Conservation (phyloP, 2,888 invertebrate species). For the Octonoba sinensis region DNA sequence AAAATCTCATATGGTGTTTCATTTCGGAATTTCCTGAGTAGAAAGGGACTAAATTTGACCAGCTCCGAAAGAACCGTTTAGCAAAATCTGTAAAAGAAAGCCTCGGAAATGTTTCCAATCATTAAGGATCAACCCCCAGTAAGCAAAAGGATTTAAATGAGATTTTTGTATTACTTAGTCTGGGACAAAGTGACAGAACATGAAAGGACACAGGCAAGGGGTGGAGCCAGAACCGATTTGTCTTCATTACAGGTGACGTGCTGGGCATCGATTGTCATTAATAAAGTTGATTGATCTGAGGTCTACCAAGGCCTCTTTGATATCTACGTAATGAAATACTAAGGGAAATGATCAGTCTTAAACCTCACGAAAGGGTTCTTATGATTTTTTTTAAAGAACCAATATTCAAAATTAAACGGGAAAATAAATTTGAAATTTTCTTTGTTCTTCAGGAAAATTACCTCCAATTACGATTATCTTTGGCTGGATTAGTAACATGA, state of each 20-base stretch:
- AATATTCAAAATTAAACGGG: too few relatives aligned
- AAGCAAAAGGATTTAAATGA: slow-evolving; percentile 58
- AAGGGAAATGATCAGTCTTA: slow-evolving; percentile 21
- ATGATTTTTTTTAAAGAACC: neutral
- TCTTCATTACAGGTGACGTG: slow-evolving; percentile 61
- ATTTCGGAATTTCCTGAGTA: too few relatives aligned
- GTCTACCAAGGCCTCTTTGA: slow-evolving; percentile 50
- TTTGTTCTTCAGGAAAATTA: too few relatives aligned
- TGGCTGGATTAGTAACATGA: too few relatives aligned
- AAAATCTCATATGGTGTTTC: too few relatives aligned
- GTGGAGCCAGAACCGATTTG: slow-evolving; percentile 49
- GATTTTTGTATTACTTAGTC: slow-evolving; percentile 57
- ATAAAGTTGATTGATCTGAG: slow-evolving; percentile 59
- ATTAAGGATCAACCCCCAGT: slow-evolving; percentile 21
- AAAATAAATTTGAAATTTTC: too few relatives aligned
- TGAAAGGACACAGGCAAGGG: slow-evolving; percentile 56
- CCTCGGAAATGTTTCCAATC: slow-evolving; percentile 35
- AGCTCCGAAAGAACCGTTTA: neutral
- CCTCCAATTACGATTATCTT: too few relatives aligned
- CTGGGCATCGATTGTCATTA: slow-evolving; percentile 54
- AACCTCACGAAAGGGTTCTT: neutral
- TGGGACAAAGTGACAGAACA: slow-evolving; percentile 61
- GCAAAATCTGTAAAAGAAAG: slow-evolving; percentile 17
- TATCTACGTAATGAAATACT: slow-evolving; percentile 59
- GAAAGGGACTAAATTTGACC: too few relatives aligned